Evolutionary conservation across 2,797 vertebrate genomes (phyloP).

Genomic region (Synaphobranchus kaupii): DNA sequence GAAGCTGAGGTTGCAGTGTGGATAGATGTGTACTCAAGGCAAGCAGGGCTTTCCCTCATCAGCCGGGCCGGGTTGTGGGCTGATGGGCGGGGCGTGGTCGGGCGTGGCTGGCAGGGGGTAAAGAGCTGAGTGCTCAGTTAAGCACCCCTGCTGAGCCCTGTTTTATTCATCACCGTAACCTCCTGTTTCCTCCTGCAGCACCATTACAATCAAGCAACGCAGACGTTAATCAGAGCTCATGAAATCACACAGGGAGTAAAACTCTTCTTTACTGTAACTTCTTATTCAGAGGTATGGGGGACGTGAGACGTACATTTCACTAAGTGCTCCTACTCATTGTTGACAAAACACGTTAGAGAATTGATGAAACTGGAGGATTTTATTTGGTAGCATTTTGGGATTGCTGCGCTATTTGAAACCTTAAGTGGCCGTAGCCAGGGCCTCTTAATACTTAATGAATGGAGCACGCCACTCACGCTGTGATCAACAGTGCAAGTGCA

Average conservation of each 20-base stretch:
- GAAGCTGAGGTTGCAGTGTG: too few species aligned
- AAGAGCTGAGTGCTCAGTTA: neutral
- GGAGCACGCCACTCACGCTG: neutral
- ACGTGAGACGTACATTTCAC: neutral
- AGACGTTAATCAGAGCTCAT: neutral
- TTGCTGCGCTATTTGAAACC: neutral
- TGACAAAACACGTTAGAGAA: neutral
- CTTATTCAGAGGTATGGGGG: neutral
- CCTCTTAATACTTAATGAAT: neutral
- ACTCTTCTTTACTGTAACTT: too few species aligned
- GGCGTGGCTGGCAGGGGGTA: too few species aligned
- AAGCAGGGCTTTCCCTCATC: too few species aligned
- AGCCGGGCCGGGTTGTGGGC: too few species aligned
- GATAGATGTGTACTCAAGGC: too few species aligned
- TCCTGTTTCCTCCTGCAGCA: neutral
- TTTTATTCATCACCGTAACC: neutral
- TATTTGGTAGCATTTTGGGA: neutral
- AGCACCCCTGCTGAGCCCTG: neutral
- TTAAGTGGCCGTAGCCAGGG: neutral
- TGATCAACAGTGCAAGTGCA: neutral
- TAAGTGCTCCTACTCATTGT: neutral
- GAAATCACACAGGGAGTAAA: neutral
- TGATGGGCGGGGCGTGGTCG: too few species aligned
- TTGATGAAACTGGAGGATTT: neutral
- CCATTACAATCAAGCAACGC: slow-evolving; percentile 1